Conservation (phyloP, 2,888 invertebrate genomes). For the Spodoptera exigua region DNA sequence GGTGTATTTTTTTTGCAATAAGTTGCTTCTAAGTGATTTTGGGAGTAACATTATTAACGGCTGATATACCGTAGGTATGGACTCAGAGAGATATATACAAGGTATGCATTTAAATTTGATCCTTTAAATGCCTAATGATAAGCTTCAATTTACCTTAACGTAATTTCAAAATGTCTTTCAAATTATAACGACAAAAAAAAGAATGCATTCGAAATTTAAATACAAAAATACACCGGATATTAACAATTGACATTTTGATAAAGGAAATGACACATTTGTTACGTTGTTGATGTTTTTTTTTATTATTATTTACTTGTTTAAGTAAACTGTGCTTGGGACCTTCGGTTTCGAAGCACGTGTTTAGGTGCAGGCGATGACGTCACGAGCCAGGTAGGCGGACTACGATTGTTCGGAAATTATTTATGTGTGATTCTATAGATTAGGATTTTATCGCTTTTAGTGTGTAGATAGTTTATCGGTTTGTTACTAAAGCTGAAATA, state of each 20-base stretch:
- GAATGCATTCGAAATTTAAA: too few species aligned
- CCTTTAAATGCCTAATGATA: too few species aligned
- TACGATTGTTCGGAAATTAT: conserved; percentile 83
- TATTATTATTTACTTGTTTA: conserved; percentile 78
- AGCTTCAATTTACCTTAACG: too few species aligned
- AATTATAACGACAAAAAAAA: too few species aligned
- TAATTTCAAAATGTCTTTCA: too few species aligned
- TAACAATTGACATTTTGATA: conserved; percentile 61
- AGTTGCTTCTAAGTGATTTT: not conserved
- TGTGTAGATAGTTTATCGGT: conserved; percentile 75
- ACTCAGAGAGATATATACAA: too few species aligned
- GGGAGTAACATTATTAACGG: not conserved
- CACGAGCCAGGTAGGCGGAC: conserved; percentile 53
- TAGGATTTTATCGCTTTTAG: conserved; percentile 73
- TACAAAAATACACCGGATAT: conserved; percentile 63
- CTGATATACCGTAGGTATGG: too few species aligned
- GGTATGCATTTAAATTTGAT: too few species aligned
- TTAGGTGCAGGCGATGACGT: conserved; percentile 62
- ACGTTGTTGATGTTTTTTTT: conserved; percentile 85
- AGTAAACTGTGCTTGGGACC: conserved; percentile 77
- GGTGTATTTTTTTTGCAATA: conserved; percentile 58
- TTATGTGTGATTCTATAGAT: conserved; percentile 87
- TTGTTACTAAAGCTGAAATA: conserved; percentile 60
- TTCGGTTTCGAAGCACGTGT: conserved; percentile 80
- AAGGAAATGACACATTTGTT: conserved; percentile 77